A percentile compares a stretch with the other conserved stretches of the same genome.
Conservation (phyloP, 2,113 vertebrate genomes). For the Grus americana region DNA sequence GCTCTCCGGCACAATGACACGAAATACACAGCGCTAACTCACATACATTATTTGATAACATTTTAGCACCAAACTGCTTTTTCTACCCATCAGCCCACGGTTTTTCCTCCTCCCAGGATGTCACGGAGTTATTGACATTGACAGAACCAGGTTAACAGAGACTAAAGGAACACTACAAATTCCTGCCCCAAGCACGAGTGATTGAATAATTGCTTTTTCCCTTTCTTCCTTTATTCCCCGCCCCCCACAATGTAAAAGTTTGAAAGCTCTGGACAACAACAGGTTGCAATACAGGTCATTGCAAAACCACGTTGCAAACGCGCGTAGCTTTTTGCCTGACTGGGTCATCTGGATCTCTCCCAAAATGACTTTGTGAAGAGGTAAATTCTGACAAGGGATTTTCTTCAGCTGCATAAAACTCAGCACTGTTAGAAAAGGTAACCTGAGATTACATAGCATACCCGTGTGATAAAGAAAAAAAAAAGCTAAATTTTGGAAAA, state of each 20-base stretch:
- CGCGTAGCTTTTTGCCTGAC: not conserved
- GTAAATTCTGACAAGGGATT: not conserved
- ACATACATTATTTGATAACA: not conserved
- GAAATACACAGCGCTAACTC: not conserved
- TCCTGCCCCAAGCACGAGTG: not conserved
- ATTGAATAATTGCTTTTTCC: not conserved
- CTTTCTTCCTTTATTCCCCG: not conserved
- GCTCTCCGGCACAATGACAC: not conserved
- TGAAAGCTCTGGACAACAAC: not conserved
- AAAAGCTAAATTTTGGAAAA: not conserved
- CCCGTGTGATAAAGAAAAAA: fast-evolving
- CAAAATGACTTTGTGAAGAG: not conserved
- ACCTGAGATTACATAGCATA: not conserved
- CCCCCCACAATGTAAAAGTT: not conserved
- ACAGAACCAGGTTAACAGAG: slow-evolving; percentile 49
- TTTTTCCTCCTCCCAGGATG: not conserved
- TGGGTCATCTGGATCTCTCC: not conserved
- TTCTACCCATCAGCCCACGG: not conserved
- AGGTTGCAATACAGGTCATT: not conserved
- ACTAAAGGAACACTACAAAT: not conserved
- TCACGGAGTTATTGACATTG: slow-evolving; percentile 17
- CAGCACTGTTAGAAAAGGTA: not conserved
- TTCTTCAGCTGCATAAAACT: fast-evolving
- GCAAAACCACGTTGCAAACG: fast-evolving
- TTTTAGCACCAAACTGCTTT: not conserved